phyloP scores from a whole-genome alignment of 2,113 vertebrate species.

The Romanogobio albipinnatus region DNA sequence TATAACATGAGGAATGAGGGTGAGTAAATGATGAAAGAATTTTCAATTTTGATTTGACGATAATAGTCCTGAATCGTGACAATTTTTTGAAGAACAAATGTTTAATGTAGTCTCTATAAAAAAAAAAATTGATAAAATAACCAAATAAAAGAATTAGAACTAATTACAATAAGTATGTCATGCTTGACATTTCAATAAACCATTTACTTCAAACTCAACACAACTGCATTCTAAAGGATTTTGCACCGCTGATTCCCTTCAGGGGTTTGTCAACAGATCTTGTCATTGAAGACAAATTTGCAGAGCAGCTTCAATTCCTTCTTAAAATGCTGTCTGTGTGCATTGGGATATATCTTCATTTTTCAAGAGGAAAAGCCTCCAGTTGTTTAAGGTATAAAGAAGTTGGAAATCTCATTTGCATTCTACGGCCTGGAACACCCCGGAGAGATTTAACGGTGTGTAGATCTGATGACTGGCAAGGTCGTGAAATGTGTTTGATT shows the following conservation, averaged over 20 bases:
- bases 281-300: background rate
- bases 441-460: background rate
- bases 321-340: background rate
- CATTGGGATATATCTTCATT: background rate
- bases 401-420: background rate
- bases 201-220: background rate
- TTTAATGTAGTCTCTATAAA: background rate
- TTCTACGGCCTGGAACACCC: background rate
- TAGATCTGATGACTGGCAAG: background rate
- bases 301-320: background rate
- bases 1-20: background rate
- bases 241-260: background rate
- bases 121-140: background rate
- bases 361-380: conserved; percentile 7
- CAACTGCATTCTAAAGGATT: background rate
- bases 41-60: background rate
- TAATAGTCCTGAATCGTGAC: background rate
- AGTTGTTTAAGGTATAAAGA: background rate
- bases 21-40: background rate
- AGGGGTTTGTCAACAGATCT: conserved; percentile 3
- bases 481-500: background rate
- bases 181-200: background rate
- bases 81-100: background rate
- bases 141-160: background rate
- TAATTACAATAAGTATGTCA: background rate